Percentiles rank a stretch among this genome's conserved stretches.
Conservation (phyloP, 2,797 vertebrate species). For the Chrysocyon brachyurus region DNA sequence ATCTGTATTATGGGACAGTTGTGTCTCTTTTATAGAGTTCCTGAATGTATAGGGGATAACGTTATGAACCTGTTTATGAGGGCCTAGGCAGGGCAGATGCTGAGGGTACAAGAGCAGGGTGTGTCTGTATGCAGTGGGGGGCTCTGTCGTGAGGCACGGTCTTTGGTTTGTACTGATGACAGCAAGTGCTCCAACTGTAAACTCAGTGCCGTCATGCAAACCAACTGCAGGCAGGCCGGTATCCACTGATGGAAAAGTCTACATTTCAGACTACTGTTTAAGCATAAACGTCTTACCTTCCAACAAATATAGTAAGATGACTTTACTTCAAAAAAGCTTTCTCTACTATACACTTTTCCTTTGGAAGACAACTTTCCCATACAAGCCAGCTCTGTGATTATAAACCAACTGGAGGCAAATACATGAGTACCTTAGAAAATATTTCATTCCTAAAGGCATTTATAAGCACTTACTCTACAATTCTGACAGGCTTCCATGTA, state of each 20-base stretch:
- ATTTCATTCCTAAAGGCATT: background rate
- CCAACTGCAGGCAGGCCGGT: background rate
- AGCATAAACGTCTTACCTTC: background rate
- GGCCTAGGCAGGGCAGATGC: background rate
- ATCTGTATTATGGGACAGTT: no score
- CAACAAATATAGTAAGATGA: background rate
- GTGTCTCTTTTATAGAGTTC: background rate
- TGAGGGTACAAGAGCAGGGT: background rate
- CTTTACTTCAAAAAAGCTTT: background rate
- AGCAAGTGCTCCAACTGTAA: background rate
- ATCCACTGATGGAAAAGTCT: background rate
- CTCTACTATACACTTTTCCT: background rate
- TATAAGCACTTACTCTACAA: background rate
- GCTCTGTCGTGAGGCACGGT: background rate
- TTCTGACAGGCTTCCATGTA: background rate
- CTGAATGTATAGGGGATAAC: background rate
- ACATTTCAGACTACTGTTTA: background rate
- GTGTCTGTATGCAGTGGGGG: background rate
- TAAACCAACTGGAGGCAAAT: background rate
- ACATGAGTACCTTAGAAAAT: background rate
- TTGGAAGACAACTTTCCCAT: background rate
- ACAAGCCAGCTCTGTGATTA: background rate
- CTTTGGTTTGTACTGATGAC: background rate
- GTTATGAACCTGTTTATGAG: accelerated
- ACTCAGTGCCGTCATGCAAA: background rate